Conservation (phyloP, 2,797 vertebrate species). For the Gallirallus australis region DNA sequence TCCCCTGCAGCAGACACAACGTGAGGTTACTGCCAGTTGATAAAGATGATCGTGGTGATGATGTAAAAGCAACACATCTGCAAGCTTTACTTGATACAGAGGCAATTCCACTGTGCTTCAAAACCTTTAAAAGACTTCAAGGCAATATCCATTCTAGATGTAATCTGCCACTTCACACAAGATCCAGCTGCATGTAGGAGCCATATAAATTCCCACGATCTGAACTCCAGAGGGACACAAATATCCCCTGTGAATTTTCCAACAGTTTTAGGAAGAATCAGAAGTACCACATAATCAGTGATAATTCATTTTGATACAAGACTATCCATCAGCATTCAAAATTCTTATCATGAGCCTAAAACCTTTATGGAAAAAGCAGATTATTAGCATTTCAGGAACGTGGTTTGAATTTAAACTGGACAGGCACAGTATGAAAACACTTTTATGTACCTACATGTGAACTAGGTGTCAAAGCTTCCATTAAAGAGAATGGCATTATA, state of each 20-base stretch:
- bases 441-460: not conserved
- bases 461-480: not conserved
- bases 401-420: not conserved
- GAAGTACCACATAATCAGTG: not conserved
- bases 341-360: not conserved
- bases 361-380: not conserved
- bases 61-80: not conserved
- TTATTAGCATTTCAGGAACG: not conserved
- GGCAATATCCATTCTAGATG: not conserved
- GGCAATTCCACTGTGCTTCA: not conserved
- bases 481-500: not conserved
- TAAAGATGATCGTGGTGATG: not conserved
- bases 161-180: not conserved
- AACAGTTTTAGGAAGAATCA: not conserved
- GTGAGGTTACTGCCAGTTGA: not conserved
- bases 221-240: not conserved
- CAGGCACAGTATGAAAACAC: not conserved
- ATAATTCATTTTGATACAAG: not conserved
- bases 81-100: not conserved
- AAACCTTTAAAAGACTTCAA: not conserved
- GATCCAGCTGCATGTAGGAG: not conserved
- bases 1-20: not conserved
- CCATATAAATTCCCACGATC: not conserved
- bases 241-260: not conserved
- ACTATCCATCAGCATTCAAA: not conserved